A percentile compares a stretch with the other conserved stretches of the same genome.
phyloP scores from a whole-genome alignment of 2,888 invertebrate species.

The Pomacea canaliculata region DNA sequence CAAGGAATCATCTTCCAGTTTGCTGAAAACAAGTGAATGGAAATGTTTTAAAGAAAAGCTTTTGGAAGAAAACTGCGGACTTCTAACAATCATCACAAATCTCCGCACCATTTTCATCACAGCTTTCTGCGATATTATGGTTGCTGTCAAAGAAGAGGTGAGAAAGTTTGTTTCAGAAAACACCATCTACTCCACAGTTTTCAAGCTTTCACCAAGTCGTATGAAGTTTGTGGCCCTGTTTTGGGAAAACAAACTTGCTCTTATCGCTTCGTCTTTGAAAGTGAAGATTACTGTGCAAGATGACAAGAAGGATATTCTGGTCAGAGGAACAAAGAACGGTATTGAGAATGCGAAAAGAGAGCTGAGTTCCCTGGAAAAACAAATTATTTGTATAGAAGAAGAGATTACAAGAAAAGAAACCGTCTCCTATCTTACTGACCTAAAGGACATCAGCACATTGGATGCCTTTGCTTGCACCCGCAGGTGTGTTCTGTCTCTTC shows the following conservation, averaged over 20 bases:
- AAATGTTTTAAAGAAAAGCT: neutral
- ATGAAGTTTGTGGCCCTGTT: slow-evolving; percentile 31
- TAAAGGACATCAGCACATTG: neutral
- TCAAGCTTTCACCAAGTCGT: slow-evolving; percentile 22
- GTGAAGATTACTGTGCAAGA: neutral
- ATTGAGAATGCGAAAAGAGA: neutral
- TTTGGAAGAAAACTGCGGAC: neutral
- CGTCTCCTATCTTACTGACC: neutral
- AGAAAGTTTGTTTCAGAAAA: slow-evolving; percentile 33
- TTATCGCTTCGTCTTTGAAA: neutral
- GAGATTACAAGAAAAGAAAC: neutral
- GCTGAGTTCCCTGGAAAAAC: neutral
- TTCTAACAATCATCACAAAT: slow-evolving; percentile 24
- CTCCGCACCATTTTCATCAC: slow-evolving; percentile 3
- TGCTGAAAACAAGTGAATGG: slow-evolving; percentile 10
- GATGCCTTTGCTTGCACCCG: neutral
- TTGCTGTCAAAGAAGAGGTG: slow-evolving; percentile 21
- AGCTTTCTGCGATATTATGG: slow-evolving; percentile 10
- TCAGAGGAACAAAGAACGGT: slow-evolving; percentile 11
- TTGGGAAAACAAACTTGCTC: slow-evolving; percentile 26
- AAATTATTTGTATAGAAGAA: slow-evolving; percentile 4
- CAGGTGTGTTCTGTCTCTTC: neutral
- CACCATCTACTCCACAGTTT: slow-evolving; percentile 25
- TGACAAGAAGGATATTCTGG: neutral
- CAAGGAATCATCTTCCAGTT: neutral